phyloP scores from a whole-genome alignment of 2,797 vertebrate genomes.

The Myiotriccus ornatus region DNA sequence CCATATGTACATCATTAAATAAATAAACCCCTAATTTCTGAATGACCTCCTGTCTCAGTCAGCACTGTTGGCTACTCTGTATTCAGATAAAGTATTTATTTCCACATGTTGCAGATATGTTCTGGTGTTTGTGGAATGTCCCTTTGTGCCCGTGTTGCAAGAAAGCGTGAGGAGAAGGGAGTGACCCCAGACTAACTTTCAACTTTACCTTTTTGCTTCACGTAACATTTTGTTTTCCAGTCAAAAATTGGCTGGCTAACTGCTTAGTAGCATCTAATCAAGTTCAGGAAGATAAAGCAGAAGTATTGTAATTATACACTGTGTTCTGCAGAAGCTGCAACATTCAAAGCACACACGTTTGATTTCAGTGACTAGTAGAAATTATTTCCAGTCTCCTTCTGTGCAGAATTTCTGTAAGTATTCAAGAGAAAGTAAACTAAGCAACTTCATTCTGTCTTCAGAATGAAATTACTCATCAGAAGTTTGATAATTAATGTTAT shows the following conservation, averaged over 20 bases:
- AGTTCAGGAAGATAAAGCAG: background rate
- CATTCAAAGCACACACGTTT: background rate
- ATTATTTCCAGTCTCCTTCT: background rate
- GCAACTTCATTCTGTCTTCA: background rate
- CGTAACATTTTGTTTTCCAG: background rate
- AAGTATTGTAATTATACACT: background rate
- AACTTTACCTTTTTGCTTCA: background rate
- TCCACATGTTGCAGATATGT: background rate
- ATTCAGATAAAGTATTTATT: background rate
- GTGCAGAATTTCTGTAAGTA: background rate
- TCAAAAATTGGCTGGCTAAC: background rate
- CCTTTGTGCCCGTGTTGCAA: background rate
- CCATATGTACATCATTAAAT: background rate
- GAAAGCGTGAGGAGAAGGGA: background rate
- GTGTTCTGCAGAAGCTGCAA: background rate
- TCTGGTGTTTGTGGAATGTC: background rate
- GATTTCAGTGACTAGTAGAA: background rate
- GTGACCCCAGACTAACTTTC: background rate
- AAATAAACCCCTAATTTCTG: background rate
- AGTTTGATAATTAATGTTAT: background rate
- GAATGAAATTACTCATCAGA: background rate
- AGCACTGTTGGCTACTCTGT: background rate
- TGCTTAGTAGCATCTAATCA: background rate
- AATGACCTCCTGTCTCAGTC: background rate
- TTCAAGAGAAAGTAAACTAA: background rate